Percentiles rank a stretch among this genome's conserved stretches.
Conservation (phyloP, 2,797 vertebrate genomes). For the Rousettus madagascariensis region DNA sequence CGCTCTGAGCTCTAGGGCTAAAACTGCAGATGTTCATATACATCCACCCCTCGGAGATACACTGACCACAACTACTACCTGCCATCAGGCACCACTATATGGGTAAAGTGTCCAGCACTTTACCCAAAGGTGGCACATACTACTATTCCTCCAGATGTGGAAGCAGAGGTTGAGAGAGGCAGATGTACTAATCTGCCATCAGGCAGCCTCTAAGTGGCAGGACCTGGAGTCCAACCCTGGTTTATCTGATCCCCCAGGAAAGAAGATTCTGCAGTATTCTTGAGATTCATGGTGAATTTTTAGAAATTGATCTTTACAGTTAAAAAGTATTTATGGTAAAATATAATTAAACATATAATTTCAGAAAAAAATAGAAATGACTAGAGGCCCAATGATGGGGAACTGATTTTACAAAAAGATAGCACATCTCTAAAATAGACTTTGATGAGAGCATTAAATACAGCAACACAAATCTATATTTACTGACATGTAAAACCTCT, state of each 20-base stretch:
- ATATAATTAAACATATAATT: conserved; percentile 39
- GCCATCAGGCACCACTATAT: neutral
- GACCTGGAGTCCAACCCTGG: neutral
- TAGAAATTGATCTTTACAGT: neutral
- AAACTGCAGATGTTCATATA: neutral
- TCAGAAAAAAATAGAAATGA: neutral
- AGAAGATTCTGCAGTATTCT: neutral
- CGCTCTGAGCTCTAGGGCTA: neutral
- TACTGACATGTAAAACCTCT: neutral
- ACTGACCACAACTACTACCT: neutral
- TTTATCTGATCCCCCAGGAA: neutral
- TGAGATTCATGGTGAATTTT: neutral
- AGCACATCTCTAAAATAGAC: conserved; percentile 7
- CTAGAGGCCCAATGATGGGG: neutral
- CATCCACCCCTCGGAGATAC: neutral
- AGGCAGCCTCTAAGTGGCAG: neutral
- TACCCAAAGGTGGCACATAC: neutral
- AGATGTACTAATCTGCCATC: rapidly evolving
- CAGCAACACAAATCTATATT: conserved; percentile 27
- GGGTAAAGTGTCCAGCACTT: neutral
- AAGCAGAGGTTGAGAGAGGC: neutral
- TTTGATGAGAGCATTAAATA: conserved; percentile 46
- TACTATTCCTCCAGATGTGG: neutral
- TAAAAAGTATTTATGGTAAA: conserved; percentile 18
- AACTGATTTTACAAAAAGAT: conserved; percentile 1